Base-by-base conservation (phyloP, 2,888 invertebrate genomes). In the Cryptus armator region DNA sequence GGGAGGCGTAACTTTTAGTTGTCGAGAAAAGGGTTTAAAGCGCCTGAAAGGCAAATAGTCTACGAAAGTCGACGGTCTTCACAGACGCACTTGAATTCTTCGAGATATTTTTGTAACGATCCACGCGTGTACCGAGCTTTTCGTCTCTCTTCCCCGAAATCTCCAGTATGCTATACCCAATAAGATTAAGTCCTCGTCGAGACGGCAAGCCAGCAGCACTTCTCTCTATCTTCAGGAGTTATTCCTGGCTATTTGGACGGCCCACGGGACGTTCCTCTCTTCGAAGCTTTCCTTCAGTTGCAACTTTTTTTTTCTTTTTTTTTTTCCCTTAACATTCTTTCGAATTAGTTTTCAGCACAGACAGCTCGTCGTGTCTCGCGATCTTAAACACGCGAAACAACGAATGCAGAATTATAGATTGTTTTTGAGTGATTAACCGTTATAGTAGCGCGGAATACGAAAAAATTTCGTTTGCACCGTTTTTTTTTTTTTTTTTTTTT, bases 181-280 rank as follows among this genome's bases (percentile, higher is more conserved):
- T 84, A 87, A 90, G 85, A 87, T 71, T 64, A 75, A 68, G 43
- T 78, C 53, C 44, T 43, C 84, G 80, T 72, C 77, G 86, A 71
- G 71, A 44, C 59, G 67, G 67, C 68, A 19, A 53, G 24, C 51
- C 10, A 19, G 46, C 64, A 7, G 19, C 66, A 59, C 44, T n/a
- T 64, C 79, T 46, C 75, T 77, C 86, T 87, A 89, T 91, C 89
- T 90, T 89, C 89, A 88, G 89, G 87, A 91, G 91, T 92, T 92
- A 92, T 92, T 92, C 90, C 90, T 89, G 91, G 91, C 89, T 77
- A 79, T 88, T 87, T 81, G 85, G 86, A 87, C 87, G 87, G 89
- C 88, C 86, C 88, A 87, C 89, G 19, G 24, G 81, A 84, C 82
- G 64, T 88, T 90, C 89, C 89, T 89, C 83, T 86, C 88, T 91